Evolutionary conservation across 2,797 vertebrate genomes (phyloP).

Genomic region (Pipistrellus pipistrellus): DNA sequence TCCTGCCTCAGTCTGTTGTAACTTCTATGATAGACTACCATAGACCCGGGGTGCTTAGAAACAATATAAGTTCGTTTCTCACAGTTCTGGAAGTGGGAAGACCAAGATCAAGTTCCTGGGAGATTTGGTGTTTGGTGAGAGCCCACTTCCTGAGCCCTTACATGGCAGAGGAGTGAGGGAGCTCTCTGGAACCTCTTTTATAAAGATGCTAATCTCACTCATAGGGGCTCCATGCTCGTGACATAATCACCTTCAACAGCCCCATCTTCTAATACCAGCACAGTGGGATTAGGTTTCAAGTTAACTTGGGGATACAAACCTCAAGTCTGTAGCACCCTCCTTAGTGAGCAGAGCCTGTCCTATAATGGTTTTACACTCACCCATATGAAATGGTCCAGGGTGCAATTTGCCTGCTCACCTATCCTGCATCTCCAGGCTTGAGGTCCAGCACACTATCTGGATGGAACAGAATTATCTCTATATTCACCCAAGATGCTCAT

Average conservation of each 20-base stretch:
- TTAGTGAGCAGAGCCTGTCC: not conserved
- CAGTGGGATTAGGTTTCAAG: not conserved
- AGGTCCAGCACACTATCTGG: not conserved
- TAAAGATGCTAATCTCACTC: not conserved
- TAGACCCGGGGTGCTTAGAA: accelerated
- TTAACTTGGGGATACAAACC: too few species aligned
- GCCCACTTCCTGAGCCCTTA: not conserved
- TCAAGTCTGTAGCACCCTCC: not conserved
- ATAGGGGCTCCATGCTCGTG: not conserved
- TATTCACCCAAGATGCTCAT: not conserved
- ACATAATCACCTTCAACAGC: not conserved
- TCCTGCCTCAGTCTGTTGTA: not conserved
- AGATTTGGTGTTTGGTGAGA: not conserved
- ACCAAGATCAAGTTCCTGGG: not conserved
- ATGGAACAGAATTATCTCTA: accelerated
- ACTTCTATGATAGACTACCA: not conserved
- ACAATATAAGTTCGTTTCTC: not conserved
- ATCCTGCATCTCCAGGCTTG: not conserved
- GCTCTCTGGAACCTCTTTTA: not conserved
- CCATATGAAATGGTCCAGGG: too few species aligned
- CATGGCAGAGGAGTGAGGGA: not conserved
- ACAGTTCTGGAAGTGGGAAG: not conserved
- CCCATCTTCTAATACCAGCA: not conserved
- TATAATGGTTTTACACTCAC: not conserved
- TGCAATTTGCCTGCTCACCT: too few species aligned